Percentiles rank a stretch among this genome's conserved stretches.
These are phyloP conservation scores for Laticauda colubrina DNA, from an alignment of 2,113 vertebrate species.

Conservation along the genomic window DNA sequence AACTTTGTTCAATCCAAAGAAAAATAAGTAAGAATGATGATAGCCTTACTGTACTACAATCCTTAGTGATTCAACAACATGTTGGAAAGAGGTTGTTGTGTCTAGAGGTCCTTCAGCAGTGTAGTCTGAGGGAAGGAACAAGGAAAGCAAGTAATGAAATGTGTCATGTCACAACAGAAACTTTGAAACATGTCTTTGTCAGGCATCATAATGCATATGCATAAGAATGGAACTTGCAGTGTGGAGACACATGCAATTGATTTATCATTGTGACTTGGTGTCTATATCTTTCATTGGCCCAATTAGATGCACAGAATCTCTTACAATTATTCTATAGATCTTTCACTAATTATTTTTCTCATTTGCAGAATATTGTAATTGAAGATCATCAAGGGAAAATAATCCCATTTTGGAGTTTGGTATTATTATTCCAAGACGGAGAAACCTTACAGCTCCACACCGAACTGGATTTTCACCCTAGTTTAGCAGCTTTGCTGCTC, in stretches of 20 bases:
- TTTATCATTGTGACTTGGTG: neutral
- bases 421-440: constrained; percentile 48
- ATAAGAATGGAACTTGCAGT: neutral
- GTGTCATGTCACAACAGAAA: neutral
- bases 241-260: neutral
- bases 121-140: neutral
- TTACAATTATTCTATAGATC: neutral
- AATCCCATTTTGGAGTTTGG: constrained; percentile 54
- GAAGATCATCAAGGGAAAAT: constrained; percentile 40
- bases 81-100: neutral
- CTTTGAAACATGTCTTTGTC: neutral
- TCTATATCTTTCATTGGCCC: neutral
- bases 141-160: neutral
- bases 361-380: constrained; percentile 68
- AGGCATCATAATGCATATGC: neutral
- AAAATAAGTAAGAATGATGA: neutral
- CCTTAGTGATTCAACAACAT: neutral
- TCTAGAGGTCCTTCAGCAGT: neutral
- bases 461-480: constrained; percentile 74
- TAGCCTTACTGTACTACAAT: neutral
- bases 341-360: constrained; percentile 32
- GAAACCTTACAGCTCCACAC: constrained; percentile 47
- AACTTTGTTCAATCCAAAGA: neutral
- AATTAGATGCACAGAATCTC: neutral
- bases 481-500: constrained; percentile 89